Evolutionary conservation across 1,140 invertebrate species (phyloP).

Genomic region (Diachasma alloeum): DNA sequence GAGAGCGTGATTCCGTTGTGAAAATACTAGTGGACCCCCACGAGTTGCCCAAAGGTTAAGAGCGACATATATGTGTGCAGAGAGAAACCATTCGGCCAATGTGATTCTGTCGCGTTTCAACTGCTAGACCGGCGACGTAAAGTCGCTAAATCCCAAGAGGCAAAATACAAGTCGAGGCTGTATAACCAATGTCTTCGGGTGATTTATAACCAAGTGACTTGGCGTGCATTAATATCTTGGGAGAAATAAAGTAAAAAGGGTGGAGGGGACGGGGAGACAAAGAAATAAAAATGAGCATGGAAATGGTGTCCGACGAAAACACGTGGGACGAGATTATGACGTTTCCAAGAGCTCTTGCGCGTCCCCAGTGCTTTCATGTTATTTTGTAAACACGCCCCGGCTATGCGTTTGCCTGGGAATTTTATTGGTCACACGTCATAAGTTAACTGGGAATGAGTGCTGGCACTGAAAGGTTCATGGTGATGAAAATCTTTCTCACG

Average conservation of each 20-base stretch:
- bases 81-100: background rate
- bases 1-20: constrained; percentile 11
- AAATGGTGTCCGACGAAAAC: constrained; percentile 9
- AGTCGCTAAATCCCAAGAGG: background rate
- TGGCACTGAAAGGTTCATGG: no score
- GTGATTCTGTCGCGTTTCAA: constrained; percentile 2
- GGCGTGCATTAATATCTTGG: background rate
- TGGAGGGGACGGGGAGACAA: background rate
- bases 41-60: constrained; percentile 11
- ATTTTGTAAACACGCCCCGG: background rate
- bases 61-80: background rate
- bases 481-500: no score
- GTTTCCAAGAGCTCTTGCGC: constrained; percentile 21
- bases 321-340: constrained; percentile 29
- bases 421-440: background rate
- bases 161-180: background rate
- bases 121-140: background rate
- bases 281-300: background rate
- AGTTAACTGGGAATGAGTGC: background rate
- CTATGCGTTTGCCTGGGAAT: background rate
- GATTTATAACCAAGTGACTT: background rate
- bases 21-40: background rate
- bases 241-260: background rate
- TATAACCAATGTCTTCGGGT: background rate
- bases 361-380: background rate